These are phyloP conservation scores for Panzeria rudis DNA, from an alignment of 2,888 invertebrate species.

Conservation along the genomic window DNA sequence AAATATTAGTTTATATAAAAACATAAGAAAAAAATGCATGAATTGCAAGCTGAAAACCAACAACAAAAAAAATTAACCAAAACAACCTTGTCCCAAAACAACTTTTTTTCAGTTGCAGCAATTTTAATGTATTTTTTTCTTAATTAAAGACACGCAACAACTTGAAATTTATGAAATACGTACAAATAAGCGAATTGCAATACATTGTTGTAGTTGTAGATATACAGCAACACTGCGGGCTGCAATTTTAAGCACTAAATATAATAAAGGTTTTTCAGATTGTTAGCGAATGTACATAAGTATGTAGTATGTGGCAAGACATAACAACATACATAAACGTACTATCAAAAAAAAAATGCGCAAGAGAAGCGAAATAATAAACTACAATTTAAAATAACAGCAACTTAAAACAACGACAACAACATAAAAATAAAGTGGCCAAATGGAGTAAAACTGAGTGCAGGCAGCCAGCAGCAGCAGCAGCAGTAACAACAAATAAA, in stretches of 20 bases:
- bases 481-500: constrained; percentile 36
- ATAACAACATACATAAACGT: neutral
- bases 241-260: constrained; percentile 28
- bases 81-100: constrained; percentile 79
- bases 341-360: constrained; percentile 13
- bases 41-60: constrained; percentile 61
- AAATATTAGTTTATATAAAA: constrained; percentile 18
- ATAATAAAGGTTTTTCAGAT: constrained; percentile 35
- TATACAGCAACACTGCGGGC: constrained; percentile 9
- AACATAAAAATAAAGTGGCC: constrained; percentile 45
- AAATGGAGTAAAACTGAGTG: constrained; percentile 30
- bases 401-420: constrained; percentile 23
- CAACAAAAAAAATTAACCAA: constrained; percentile 43
- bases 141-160: constrained; percentile 78
- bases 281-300: neutral
- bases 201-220: constrained; percentile 53
- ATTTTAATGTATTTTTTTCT: constrained; percentile 69
- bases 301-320: constrained; percentile 19
- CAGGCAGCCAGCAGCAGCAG: constrained; percentile 63
- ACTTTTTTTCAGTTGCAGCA: constrained; percentile 70
- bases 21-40: constrained; percentile 58
- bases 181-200: constrained; percentile 68
- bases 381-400: constrained; percentile 54
- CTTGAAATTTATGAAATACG: constrained; percentile 71
- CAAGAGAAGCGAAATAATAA: constrained; percentile 49